A percentile compares a stretch with the other conserved stretches of the same genome.
Evolutionary conservation across 1,140 invertebrate genomes (phyloP).

Genomic region (Odontomachus brunneus): DNA sequence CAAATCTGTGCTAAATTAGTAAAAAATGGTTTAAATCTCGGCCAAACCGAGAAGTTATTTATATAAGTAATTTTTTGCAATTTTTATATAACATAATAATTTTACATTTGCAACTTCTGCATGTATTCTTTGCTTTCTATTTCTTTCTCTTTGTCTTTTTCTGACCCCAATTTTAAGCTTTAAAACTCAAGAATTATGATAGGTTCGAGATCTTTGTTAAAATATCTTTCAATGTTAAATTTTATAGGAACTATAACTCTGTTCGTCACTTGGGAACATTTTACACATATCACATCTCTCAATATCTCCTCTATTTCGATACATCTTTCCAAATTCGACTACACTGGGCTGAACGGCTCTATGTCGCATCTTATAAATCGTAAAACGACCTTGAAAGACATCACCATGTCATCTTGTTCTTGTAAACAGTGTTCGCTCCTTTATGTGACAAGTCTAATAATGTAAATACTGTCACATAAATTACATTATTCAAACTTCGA

Average conservation of each 20-base stretch:
- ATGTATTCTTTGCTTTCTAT: no score
- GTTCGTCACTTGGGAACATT: no score
- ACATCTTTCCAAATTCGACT: background rate
- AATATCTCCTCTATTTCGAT: background rate
- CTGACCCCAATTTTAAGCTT: no score
- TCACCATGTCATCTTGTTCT: background rate
- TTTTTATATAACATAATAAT: no score
- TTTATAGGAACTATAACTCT: no score
- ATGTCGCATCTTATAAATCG: background rate
- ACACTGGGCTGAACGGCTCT: constrained; percentile 7
- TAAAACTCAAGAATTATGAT: background rate
- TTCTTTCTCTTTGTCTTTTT: no score
- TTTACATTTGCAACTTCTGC: no score
- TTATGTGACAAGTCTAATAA: background rate
- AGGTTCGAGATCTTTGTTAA: background rate
- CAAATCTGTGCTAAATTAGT: no score
- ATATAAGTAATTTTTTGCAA: no score
- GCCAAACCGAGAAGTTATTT: no score
- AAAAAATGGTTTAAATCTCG: no score
- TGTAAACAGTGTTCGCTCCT: background rate
- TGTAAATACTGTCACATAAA: constrained; percentile 20
- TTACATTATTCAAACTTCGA: constrained; percentile 19
- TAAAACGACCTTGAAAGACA: constrained; percentile 15
- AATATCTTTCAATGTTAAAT: no score
- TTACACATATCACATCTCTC: background rate